Base-by-base conservation (phyloP, 2,113 vertebrate genomes). In the Elephas maximus region DNA sequence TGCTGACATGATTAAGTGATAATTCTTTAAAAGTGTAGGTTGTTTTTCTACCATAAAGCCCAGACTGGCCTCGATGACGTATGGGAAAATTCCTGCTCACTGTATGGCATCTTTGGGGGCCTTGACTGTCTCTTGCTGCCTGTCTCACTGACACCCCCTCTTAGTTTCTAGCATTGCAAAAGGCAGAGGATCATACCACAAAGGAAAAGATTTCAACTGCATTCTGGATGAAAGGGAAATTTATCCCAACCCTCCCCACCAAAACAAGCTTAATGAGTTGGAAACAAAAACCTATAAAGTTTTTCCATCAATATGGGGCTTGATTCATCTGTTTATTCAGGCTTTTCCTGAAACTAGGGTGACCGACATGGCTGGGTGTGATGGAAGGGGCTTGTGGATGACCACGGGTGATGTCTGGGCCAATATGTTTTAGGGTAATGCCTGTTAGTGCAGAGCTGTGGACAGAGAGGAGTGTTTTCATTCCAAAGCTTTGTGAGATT, bases 281-380 rank as follows among this genome's bases (percentile, higher is more conserved):
- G 95, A 88, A 96, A 85, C 82, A 90, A 92, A 97, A 73, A 74
- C 80, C 86, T 30, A 33, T 91, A 88, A 93, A 77, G n/a, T 33
- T 81, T 95, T 96, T 92, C 97, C 87, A 44, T 93, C 62, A 17
- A 44, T 5, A 0, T 0, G 28, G 74, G 44, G 74, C 79, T 80
- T 30, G 60, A 5, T 62, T 77, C 88, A 93, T 95, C 88, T 97
- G 96, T 97, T 97, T 97, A 77, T 85, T 97, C 97, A 97, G 97
- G 97, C 95, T 90, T 95, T 97, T 97, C 97, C 97, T 97, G 95
- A 88, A 87, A 53, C 53, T 71, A 60, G 28, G 60, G 37, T 65
- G 80, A 63, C n/a, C n/a, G 82, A 79, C 48, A 15, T 41, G n/a
- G 12, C 44, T 26, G 60, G 5, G 5, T 57, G 69, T 41, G 87